A percentile compares a stretch with the other conserved stretches of the same genome.
phyloP scores from a whole-genome alignment of 2,797 vertebrate genomes.

The Schizopygopsis pylzovi region DNA sequence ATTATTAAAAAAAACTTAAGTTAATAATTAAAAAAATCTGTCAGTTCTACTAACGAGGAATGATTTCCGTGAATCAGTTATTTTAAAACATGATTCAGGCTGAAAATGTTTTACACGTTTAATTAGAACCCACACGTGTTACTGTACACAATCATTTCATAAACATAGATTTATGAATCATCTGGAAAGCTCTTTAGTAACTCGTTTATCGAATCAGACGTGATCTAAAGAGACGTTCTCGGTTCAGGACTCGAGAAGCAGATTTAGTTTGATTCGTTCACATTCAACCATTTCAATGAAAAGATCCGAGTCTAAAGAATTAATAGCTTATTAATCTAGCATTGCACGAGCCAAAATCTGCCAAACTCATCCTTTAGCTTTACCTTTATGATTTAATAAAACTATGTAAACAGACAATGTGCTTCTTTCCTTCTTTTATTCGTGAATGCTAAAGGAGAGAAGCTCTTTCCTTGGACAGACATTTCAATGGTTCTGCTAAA shows the following conservation, averaged over 20 bases:
- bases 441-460: background rate
- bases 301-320: background rate
- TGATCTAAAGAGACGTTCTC: background rate
- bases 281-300: background rate
- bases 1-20: background rate
- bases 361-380: background rate
- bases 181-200: too few species aligned
- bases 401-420: background rate
- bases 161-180: background rate
- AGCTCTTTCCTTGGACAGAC: slow-evolving; percentile 67
- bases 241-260: background rate
- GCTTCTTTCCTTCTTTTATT: background rate
- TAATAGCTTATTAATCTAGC: background rate
- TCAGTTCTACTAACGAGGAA: background rate
- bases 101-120: background rate
- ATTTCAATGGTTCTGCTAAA: slow-evolving; percentile 61
- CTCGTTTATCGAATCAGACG: background rate
- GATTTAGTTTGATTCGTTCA: background rate
- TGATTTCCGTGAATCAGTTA: background rate
- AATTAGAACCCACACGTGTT: background rate
- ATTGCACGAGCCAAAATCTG: background rate
- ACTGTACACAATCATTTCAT: background rate
- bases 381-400: background rate
- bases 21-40: too few species aligned
- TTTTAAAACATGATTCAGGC: background rate